Evolutionary conservation across 1,140 invertebrate genomes (phyloP), one percentile per base, ranked within the genome.

Genomic region (Venustaconcha ellipsiformis): DNA sequence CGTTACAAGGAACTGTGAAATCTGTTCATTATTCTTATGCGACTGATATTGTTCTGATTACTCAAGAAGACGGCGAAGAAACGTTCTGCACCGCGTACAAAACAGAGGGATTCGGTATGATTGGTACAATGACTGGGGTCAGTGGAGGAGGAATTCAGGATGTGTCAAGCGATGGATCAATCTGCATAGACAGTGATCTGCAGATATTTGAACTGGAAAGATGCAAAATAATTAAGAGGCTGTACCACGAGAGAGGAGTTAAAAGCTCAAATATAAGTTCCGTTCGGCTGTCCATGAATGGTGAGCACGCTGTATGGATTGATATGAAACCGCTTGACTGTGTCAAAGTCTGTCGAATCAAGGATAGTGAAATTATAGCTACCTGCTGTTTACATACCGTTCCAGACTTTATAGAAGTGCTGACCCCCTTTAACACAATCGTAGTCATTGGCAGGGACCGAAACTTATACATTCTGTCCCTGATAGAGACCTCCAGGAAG

Each of bases 181-280:
- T 77, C 6, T 77, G 75, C 30, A 71, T 77, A 18, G 75, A 77
- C 48, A 26, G 70, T 15, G 69, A 77, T 12, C 55, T 77, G 17
- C 69, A 77, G 75, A 70, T 77, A 20, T 77, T 72, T 30, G 75
- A 77, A 65, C 70, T 77, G 13, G 63, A 77, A 23, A 26, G 75
- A 23, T 77, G 75, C 64, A 77, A 77, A 68, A 66, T 57, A 60
- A 58, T 77, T 15, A 77, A 77, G 48, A 57, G 65, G 26, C 30
- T 77, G 17, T 55, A 72, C 3, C 48, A 57, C 8, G 23, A n/a
- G 8, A 30, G 17, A 30, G n/a, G 20, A 14, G 37, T 48, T 48
- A 48, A 48, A 48, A 72, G 59, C 2, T 55, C 65, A 23, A 66
- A 67, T 37, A 20, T 77, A 30, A 59, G 26, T 12, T 77, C 63